A percentile compares a stretch with the other conserved stretches of the same genome.
Evolutionary conservation across 2,888 invertebrate species (phyloP).

Genomic region (Odontothrips loti): DNA sequence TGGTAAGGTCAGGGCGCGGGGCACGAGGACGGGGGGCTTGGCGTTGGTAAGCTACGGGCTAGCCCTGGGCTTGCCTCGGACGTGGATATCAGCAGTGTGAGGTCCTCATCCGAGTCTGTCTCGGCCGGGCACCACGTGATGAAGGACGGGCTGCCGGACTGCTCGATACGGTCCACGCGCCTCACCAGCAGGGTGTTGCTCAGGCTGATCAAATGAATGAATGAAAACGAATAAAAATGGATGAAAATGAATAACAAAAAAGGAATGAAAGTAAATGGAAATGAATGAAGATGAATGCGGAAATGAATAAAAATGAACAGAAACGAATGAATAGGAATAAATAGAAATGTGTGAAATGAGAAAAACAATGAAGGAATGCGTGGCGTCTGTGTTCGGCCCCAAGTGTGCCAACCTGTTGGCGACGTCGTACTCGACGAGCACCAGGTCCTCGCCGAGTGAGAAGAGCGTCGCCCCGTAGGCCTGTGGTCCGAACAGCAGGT

Average conservation of each 20-base stretch:
- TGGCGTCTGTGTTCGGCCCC: too few species aligned
- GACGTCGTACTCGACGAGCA: slow-evolving; percentile 58
- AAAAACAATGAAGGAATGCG: too few species aligned
- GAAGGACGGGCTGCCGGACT: background rate
- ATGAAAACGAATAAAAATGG: background rate
- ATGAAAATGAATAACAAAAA: too few species aligned
- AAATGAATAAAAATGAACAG: background rate
- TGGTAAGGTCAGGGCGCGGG: too few species aligned
- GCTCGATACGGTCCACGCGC: background rate
- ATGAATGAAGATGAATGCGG: too few species aligned
- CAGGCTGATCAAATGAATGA: background rate
- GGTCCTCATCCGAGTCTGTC: background rate
- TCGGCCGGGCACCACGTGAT: background rate
- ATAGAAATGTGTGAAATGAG: too few species aligned
- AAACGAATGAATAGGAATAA: too few species aligned
- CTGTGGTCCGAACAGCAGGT: slow-evolving; percentile 54
- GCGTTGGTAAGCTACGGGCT: too few species aligned
- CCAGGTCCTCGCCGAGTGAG: slow-evolving; percentile 57
- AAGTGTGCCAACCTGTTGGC: background rate
- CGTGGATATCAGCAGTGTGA: background rate
- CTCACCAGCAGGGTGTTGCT: background rate
- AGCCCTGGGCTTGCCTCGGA: background rate
- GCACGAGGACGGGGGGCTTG: too few species aligned
- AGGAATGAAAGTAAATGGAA: too few species aligned
- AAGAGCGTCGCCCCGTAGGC: slow-evolving; percentile 51